phyloP scores from a whole-genome alignment of 2,888 invertebrate species.

The Liposcelis brunnea region DNA sequence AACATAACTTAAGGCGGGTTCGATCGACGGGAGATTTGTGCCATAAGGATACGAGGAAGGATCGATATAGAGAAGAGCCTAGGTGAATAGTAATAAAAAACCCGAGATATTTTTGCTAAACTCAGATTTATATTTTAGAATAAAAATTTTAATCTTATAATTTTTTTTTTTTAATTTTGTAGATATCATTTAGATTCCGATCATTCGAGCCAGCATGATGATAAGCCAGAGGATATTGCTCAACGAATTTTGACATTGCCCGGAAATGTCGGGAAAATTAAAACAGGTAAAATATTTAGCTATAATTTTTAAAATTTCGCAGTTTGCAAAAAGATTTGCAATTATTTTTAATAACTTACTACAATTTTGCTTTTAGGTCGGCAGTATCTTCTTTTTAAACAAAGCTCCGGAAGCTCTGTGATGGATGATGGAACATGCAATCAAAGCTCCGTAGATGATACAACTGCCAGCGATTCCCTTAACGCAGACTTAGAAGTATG shows the following conservation, averaged over 20 bases:
- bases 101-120: slow-evolving; percentile 2
- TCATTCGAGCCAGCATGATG: slow-evolving; percentile 33
- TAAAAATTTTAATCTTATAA: neutral
- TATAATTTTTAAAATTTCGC: no score
- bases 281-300: slow-evolving; percentile 22
- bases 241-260: slow-evolving; percentile 26
- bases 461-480: slow-evolving; percentile 30
- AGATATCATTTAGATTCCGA: slow-evolving; percentile 32
- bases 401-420: no score
- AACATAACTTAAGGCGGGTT: slow-evolving; percentile 27
- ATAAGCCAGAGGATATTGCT: slow-evolving; percentile 31
- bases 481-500: slow-evolving; percentile 33
- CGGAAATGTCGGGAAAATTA: slow-evolving; percentile 21
- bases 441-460: slow-evolving; percentile 26
- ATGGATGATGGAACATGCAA: no score
- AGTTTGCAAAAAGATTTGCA: no score
- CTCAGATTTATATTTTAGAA: slow-evolving; percentile 4
- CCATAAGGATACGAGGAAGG: slow-evolving; percentile 22
- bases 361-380: slow-evolving; percentile 23
- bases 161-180: slow-evolving; percentile 7
- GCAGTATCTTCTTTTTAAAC: slow-evolving; percentile 18
- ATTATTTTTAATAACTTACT: no score
- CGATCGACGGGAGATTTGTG: slow-evolving; percentile 34
- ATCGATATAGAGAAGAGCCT: slow-evolving; percentile 24
- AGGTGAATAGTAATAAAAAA: slow-evolving; percentile 17